Evolutionary conservation across 2,888 invertebrate species (phyloP).

Genomic region (Cephus rjabovi): DNA sequence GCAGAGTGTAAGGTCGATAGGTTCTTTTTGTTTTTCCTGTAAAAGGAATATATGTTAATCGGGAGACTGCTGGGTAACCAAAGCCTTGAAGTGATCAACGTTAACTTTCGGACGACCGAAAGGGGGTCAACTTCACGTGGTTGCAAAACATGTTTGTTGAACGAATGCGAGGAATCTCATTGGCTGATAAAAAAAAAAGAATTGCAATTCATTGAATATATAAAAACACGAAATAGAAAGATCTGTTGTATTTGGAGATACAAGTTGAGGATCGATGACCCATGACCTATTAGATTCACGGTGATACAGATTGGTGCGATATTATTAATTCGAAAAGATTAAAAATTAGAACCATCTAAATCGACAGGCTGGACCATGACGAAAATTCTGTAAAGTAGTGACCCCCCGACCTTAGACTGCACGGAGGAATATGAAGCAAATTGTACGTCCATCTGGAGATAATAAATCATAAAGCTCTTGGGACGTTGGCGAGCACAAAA

Average conservation of each 20-base stretch:
- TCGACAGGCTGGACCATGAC: background rate
- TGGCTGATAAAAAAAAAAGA: background rate
- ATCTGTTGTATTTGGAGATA: background rate
- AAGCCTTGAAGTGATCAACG: background rate
- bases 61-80: background rate
- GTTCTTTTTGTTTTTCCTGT: background rate
- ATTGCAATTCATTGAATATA: background rate
- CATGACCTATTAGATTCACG: no score
- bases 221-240: background rate
- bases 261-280: background rate
- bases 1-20: background rate
- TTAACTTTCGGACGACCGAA: conserved; percentile 4
- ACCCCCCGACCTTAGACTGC: background rate
- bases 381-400: background rate
- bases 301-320: no score
- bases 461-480: background rate
- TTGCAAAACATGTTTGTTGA: background rate
- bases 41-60: background rate
- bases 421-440: background rate
- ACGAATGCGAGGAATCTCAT: background rate
- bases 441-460: background rate
- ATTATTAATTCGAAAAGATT: no score
- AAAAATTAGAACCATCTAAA: background rate
- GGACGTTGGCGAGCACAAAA: no score
- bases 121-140: background rate